Base-by-base conservation (phyloP, 1,140 invertebrate genomes). In the Zaprionus vittiger region DNA sequence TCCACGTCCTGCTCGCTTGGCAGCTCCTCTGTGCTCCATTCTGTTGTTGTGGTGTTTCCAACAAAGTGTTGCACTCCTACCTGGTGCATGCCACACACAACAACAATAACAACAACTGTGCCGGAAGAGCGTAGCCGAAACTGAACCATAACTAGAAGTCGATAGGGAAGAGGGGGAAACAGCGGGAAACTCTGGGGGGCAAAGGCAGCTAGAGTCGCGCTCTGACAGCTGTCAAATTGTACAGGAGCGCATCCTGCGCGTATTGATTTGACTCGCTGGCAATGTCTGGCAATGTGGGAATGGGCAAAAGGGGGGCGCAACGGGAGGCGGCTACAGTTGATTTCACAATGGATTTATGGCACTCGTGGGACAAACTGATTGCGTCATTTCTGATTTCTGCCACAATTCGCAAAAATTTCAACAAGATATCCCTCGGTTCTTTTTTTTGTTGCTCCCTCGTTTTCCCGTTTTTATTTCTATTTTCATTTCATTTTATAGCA, bases 331-430 rank as follows among this genome's bases (percentile, higher is more conserved):
- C 70, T 80, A 76, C 79, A 84, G 59, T 81, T 81, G 84, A 84
- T 81, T 81, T 81, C 81, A 82, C 81, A 79, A 77, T 77, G 85
- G 79, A 82, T 91, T 91, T 85, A 90, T 90, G 83, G 73, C 86
- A 91, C 79, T 85, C 82, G 57, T 68, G 86, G 86, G 81, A 81
- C 73, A 72, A 67, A 71, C 79, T 80, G 82, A 79, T 83, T 89
- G 84, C 73, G 79, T 80, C 81, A 84, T 69, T 84, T 90, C 47
- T 84, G 85, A 89, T 89, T 89, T 90, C 67, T 79, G 78, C 79
- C 75, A 73, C 81, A 79, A 79, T 87, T 78, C 72, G 85, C 73
- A 61, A 74, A 37, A 56, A 75, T 66, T 64, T 80, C 65, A 47
- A 60, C 69, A 78, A 79, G n/a, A 59, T 62, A 57, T 49, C 41